These are phyloP conservation scores for Tetheella fluctuosa DNA, from an alignment of 2,888 invertebrate genomes.

Conservation along the genomic window DNA sequence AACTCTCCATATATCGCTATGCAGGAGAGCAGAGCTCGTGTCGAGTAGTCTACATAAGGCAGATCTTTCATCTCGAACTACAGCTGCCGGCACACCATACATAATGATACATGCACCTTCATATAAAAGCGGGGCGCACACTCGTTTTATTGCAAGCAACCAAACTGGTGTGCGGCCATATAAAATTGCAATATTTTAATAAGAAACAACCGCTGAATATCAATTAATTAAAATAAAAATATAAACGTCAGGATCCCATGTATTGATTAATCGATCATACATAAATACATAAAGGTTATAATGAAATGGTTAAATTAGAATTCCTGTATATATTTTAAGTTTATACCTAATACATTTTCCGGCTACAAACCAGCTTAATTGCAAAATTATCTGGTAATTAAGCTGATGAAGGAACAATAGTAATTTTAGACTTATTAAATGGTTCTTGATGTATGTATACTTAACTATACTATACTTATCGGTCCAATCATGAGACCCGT, in stretches of 20 bases:
- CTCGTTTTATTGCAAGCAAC: constrained; percentile 55
- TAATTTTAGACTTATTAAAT: constrained; percentile 42
- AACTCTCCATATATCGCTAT: constrained; percentile 23
- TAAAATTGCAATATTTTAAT: constrained; percentile 77
- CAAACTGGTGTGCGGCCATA: constrained; percentile 68
- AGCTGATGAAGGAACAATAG: constrained; percentile 32
- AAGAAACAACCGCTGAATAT: constrained; percentile 66
- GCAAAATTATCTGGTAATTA: constrained; percentile 5
- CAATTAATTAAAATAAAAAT: constrained; percentile 70
- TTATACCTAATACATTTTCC: constrained; percentile 8
- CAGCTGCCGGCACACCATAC: constrained; percentile 32
- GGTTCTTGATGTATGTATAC: too few species aligned
- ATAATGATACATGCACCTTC: constrained; percentile 60
- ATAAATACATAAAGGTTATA: constrained; percentile 57
- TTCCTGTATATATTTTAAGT: not conserved
- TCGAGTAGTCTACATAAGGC: constrained; percentile 53
- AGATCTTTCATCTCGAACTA: constrained; percentile 62
- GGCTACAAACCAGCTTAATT: not conserved
- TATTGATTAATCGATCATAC: constrained; percentile 63
- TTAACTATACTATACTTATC: too few species aligned
- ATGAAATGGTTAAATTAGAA: constrained; percentile 44
- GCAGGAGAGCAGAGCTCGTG: constrained; percentile 40
- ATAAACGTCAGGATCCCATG: constrained; percentile 44
- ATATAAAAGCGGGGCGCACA: constrained; percentile 42
- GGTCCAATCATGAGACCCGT: constrained; percentile 41